Base-by-base conservation (phyloP, 2,888 invertebrate species). In the Octonoba sinensis region DNA sequence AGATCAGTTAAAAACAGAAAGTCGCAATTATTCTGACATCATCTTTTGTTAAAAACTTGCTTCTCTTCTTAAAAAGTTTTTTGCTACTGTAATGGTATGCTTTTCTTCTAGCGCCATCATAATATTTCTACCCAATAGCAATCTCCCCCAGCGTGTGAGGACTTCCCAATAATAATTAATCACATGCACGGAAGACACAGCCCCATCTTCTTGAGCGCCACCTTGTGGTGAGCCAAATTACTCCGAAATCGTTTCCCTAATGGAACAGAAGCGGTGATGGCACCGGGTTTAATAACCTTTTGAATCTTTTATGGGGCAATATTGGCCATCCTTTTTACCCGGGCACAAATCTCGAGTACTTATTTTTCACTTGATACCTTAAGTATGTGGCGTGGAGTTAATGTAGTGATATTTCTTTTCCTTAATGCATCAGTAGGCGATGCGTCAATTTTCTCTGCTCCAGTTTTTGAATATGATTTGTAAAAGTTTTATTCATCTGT, bases 341-440 rank as follows among this genome's bases (percentile, higher is more conserved):
- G 6, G 67, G 47, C 56, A 60, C 75, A 75, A 75, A 75, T 75
- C 75, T 75, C 75, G 67, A 57, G 47, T 47, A n/a, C 51, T 64
- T 64, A 46, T 56, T 74, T 65, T 66, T 49, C 62, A 36, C 24
- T 54, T 44, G 72, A 54, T 65, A 74, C 51, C 74, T 65, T 74
- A 74, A 74, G 57, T 66, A 75, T 51, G 66, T 44, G 59, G 36
- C 49, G 57, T 27, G 22, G 46, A 75, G 75, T 67, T 75, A 75
- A 75, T 75, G 66, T 59, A 24, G 75, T 75, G 75, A 75, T 75
- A 75, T 75, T 75, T 75, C 75, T 75, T 75, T 27, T 74, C 67
- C 27, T 49, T 75, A 75, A 75, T 75, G 75, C 44, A 18, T 47
- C 57, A 49, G 64, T 44, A 27, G 27, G 27, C 27, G 27, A 27